These are phyloP conservation scores for Drosophila merina DNA, from an alignment of 2,888 invertebrate genomes.

Conservation along the genomic window DNA sequence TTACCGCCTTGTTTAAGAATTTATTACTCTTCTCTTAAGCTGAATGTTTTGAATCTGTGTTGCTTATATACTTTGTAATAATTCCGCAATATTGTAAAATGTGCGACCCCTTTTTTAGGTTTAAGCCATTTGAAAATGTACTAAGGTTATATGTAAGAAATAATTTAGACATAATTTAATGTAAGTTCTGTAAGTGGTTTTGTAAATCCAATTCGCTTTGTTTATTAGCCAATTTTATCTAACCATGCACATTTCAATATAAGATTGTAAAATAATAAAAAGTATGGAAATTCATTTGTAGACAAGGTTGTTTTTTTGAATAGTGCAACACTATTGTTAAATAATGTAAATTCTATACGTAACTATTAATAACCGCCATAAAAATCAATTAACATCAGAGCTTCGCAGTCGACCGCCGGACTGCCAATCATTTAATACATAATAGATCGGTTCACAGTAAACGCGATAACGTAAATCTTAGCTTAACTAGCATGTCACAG, in stretches of 20 bases:
- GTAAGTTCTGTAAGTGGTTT: not conserved
- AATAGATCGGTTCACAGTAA: constrained; percentile 59
- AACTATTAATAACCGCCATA: not conserved
- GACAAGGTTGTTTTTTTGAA: too few relatives aligned
- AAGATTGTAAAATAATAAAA: too few relatives aligned
- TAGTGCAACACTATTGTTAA: not conserved
- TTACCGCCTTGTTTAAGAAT: not conserved
- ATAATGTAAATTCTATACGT: not conserved
- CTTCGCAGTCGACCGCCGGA: constrained; percentile 41
- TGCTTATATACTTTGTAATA: not conserved
- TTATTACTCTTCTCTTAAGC: not conserved
- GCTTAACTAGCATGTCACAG: constrained; percentile 60
- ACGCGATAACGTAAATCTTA: constrained; percentile 47
- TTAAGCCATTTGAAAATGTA: not conserved
- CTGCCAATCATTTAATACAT: constrained; percentile 58
- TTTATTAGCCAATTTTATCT: not conserved
- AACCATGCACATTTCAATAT: too few relatives aligned
- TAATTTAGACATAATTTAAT: not conserved
- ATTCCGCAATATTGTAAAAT: not conserved
- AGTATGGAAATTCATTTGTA: too few relatives aligned
- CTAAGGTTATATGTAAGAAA: too few relatives aligned
- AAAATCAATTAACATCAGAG: constrained; percentile 10
- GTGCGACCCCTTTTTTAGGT: not conserved
- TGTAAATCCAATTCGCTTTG: not conserved
- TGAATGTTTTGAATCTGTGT: too few relatives aligned